Conservation (phyloP, 2,888 invertebrate genomes). For the Branchipolynoe longqiensis region DNA sequence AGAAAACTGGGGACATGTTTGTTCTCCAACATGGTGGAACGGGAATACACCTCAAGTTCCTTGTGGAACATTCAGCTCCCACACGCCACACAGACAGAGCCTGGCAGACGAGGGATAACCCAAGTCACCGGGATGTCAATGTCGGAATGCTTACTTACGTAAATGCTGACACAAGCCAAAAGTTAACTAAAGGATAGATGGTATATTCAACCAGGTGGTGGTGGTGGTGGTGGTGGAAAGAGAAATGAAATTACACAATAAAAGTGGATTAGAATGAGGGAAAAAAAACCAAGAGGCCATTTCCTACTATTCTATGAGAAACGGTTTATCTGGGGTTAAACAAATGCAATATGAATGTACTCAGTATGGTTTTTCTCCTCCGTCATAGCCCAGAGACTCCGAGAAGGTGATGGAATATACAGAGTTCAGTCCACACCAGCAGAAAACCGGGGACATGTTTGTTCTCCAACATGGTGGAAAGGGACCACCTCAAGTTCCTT, state of each 20-base stretch:
- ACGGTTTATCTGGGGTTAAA: no score
- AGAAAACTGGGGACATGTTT: slow-evolving; percentile 68
- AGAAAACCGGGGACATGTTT: slow-evolving; percentile 68
- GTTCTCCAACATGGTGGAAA: slow-evolving; percentile 75
- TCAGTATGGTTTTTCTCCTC: no score
- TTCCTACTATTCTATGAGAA: no score
- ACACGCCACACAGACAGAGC: slow-evolving; percentile 61
- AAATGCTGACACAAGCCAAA: background rate
- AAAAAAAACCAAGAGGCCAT: no score
- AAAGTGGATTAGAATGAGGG: no score
- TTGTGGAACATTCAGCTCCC: slow-evolving; percentile 63
- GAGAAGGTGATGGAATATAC: slow-evolving; percentile 76
- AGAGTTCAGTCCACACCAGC: slow-evolving; percentile 67
- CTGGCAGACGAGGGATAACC: slow-evolving; percentile 44
- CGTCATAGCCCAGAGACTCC: slow-evolving; percentile 66
- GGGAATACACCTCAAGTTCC: slow-evolving; percentile 72
- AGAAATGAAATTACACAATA: no score
- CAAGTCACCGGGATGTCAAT: slow-evolving; percentile 53
- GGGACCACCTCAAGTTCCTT: slow-evolving; percentile 71
- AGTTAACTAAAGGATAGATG: no score
- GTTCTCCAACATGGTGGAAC: slow-evolving; percentile 75
- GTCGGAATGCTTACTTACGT: slow-evolving; percentile 17
- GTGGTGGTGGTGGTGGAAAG: no score
- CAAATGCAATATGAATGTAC: no score
- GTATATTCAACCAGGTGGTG: no score